These are phyloP conservation scores for Leptodactylus fuscus DNA, from an alignment of 2,113 vertebrate genomes.

Conservation along the genomic window DNA sequence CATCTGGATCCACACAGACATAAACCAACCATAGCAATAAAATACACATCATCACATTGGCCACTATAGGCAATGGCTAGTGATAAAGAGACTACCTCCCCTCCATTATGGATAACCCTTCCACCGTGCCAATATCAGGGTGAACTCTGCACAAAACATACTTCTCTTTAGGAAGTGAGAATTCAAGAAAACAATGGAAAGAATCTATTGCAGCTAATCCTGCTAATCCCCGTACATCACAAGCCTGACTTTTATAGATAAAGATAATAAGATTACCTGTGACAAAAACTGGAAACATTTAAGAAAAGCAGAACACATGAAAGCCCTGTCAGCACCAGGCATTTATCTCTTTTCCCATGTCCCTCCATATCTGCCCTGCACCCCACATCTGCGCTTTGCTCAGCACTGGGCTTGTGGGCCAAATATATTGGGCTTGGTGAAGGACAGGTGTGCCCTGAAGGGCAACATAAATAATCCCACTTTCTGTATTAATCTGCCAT, in stretches of 20 bases:
- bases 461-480: constrained; percentile 47
- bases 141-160: background rate
- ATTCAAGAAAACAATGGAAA: background rate
- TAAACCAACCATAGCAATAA: too few relatives aligned
- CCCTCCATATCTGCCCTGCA: background rate
- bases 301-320: background rate
- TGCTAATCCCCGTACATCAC: background rate
- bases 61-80: background rate
- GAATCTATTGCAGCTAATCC: constrained; percentile 14
- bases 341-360: background rate
- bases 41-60: background rate
- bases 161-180: background rate
- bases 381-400: background rate
- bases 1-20: too few relatives aligned
- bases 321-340: background rate
- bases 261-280: constrained; percentile 29
- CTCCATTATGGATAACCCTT: background rate
- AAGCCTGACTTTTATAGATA: constrained; percentile 16
- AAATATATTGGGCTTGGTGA: background rate
- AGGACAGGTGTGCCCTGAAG: constrained; percentile 28
- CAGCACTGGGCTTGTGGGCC: background rate
- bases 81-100: background rate
- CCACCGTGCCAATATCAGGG: background rate
- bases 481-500: constrained; percentile 43
- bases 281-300: constrained; percentile 11